phyloP scores from a whole-genome alignment of 2,888 invertebrate genomes.

The Hirtodrosophila cameraria region DNA sequence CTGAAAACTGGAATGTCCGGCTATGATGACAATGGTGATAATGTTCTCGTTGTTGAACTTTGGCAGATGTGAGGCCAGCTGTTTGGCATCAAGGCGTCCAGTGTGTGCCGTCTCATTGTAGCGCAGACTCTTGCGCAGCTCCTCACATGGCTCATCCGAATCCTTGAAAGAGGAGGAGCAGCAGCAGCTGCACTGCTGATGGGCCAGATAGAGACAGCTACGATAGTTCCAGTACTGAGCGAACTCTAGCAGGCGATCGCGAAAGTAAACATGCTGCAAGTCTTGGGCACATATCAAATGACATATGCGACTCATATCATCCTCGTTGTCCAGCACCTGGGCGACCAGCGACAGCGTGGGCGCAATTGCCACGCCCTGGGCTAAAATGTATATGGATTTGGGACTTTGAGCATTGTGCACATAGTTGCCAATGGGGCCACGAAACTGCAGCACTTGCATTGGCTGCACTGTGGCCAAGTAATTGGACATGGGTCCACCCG shows the following conservation, averaged over 20 bases:
- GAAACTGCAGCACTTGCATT: slow-evolving; percentile 86
- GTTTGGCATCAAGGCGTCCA: slow-evolving; percentile 49
- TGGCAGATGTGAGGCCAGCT: slow-evolving; percentile 24
- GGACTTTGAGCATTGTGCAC: slow-evolving; percentile 36
- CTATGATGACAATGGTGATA: slow-evolving; percentile 37
- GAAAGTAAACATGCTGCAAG: slow-evolving; percentile 86
- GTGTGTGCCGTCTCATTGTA: slow-evolving; percentile 75
- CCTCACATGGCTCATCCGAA: slow-evolving; percentile 50
- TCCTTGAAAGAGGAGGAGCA: slow-evolving; percentile 24
- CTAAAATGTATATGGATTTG: slow-evolving; percentile 84
- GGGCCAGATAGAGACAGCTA: slow-evolving; percentile 87
- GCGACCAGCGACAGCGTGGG: slow-evolving; percentile 88
- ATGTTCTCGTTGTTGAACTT: background rate
- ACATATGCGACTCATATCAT: slow-evolving; percentile 87
- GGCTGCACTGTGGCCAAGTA: slow-evolving; percentile 84
- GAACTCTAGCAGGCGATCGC: slow-evolving; percentile 86
- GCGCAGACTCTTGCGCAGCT: slow-evolving; percentile 61
- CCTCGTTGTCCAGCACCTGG: slow-evolving; percentile 87
- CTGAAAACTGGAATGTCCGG: slow-evolving; percentile 59
- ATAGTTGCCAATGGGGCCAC: slow-evolving; percentile 89
- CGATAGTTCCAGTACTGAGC: slow-evolving; percentile 90
- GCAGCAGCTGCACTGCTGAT: slow-evolving; percentile 68
- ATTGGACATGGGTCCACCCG: slow-evolving; percentile 86
- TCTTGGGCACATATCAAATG: slow-evolving; percentile 87
- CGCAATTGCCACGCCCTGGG: slow-evolving; percentile 91